phyloP scores from a whole-genome alignment of 2,888 invertebrate genomes.

The Trachelus tabidus region DNA sequence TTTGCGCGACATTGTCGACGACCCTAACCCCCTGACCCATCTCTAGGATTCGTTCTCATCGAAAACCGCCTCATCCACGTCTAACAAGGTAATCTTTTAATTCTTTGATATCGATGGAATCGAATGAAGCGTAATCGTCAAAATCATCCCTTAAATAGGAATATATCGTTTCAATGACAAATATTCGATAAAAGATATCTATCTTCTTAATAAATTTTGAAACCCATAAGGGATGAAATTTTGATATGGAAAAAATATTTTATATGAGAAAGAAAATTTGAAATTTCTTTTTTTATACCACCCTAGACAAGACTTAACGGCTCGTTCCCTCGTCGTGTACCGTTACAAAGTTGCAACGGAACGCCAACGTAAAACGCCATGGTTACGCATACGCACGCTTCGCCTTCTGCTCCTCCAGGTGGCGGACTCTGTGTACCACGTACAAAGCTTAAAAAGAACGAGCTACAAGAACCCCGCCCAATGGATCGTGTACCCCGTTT shows the following conservation, averaged over 20 bases:
- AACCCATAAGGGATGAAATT: not conserved
- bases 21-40: constrained; percentile 34
- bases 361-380: not conserved
- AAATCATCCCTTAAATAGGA: not conserved
- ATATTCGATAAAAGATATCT: not conserved
- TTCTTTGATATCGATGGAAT: constrained; percentile 34
- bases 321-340: constrained; percentile 1
- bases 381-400: constrained; percentile 17
- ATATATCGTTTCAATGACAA: not conserved
- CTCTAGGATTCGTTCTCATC: constrained; percentile 15
- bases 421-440: constrained; percentile 36
- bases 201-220: no score
- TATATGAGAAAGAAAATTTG: not conserved
- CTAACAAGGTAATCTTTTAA: constrained; percentile 33
- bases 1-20: constrained; percentile 59
- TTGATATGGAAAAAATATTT: not conserved
- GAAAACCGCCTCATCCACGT: constrained; percentile 20
- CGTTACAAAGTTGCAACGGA: constrained; percentile 17
- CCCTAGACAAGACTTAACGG: not conserved
- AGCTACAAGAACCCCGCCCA: constrained; percentile 56
- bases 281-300: not conserved
- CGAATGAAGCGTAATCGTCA: constrained; percentile 19
- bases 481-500: constrained; percentile 55
- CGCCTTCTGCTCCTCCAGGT: constrained; percentile 53
- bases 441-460: constrained; percentile 52